A percentile compares a stretch with the other conserved stretches of the same genome.
phyloP scores from a whole-genome alignment of 2,888 invertebrate species.

The Pristionchus mayeri region DNA sequence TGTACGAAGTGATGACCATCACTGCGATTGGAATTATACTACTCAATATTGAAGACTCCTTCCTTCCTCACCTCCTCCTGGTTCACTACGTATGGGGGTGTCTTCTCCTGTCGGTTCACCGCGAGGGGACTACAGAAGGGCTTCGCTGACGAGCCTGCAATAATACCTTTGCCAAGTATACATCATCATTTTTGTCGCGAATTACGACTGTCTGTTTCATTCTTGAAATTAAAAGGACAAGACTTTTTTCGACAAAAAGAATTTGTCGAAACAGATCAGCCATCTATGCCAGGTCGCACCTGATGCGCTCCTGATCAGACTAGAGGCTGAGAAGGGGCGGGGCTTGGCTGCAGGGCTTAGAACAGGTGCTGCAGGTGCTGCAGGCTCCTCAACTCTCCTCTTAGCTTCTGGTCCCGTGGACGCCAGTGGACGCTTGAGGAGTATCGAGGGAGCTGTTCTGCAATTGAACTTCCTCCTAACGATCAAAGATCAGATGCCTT shows the following conservation, averaged over 20 bases:
- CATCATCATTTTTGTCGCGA: background rate
- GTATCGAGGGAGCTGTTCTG: background rate
- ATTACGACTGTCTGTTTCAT: too few species aligned
- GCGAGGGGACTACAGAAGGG: conserved; percentile 48
- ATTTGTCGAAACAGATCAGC: too few species aligned
- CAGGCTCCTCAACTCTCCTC: background rate
- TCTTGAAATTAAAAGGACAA: too few species aligned
- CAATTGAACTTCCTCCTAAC: background rate
- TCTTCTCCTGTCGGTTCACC: background rate
- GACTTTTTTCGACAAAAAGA: too few species aligned
- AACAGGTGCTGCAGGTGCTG: background rate
- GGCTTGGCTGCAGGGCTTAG: conserved; percentile 1
- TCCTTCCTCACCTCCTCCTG: conserved; percentile 15
- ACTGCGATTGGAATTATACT: too few species aligned
- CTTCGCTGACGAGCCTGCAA: background rate
- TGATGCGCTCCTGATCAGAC: background rate
- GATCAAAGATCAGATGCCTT: background rate
- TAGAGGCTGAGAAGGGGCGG: conserved; percentile 31
- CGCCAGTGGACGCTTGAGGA: background rate
- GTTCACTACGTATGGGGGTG: conserved; percentile 12
- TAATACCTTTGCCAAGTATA: background rate
- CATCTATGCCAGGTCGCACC: conserved; percentile 1
- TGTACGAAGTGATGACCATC: too few species aligned
- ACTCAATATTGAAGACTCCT: too few species aligned
- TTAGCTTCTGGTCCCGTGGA: background rate